phyloP scores from a whole-genome alignment of 2,888 invertebrate species.

The Sylvicola cinctus region DNA sequence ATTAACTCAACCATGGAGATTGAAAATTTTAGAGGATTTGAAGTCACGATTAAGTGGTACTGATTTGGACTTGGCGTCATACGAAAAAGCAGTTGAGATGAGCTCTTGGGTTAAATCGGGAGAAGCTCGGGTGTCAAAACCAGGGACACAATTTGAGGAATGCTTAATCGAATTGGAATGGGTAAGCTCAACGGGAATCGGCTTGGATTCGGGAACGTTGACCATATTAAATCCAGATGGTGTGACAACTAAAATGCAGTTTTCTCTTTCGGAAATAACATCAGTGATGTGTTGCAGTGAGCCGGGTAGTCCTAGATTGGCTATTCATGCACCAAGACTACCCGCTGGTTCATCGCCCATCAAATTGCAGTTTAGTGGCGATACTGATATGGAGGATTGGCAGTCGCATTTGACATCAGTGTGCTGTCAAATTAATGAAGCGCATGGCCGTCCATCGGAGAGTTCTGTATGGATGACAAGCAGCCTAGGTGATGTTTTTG shows the following conservation, averaged over 20 bases:
- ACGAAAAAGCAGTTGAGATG: constrained; percentile 61
- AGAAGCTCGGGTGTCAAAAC: constrained; percentile 45
- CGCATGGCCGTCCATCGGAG: constrained; percentile 45
- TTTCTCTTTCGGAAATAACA: constrained; percentile 56
- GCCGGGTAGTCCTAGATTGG: constrained; percentile 55
- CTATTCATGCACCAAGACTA: constrained; percentile 46
- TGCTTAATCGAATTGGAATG: constrained; percentile 65
- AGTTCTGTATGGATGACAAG: constrained; percentile 63
- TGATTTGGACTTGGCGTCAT: constrained; percentile 32
- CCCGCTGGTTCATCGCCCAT: constrained; percentile 31
- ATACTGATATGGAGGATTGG: constrained; percentile 80
- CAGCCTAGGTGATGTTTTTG: constrained; percentile 59
- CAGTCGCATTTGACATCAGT: constrained; percentile 59
- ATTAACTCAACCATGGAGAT: constrained; percentile 51
- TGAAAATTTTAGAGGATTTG: constrained; percentile 46
- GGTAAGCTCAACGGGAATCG: constrained; percentile 40
- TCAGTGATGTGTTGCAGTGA: constrained; percentile 61
- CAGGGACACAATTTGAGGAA: constrained; percentile 40
- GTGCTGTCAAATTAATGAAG: constrained; percentile 49
- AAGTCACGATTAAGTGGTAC: constrained; percentile 32
- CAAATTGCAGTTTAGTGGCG: constrained; percentile 58
- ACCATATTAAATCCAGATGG: constrained; percentile 61
- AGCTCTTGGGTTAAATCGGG: constrained; percentile 73
- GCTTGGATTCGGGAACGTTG: constrained; percentile 49
- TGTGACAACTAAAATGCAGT: constrained; percentile 47